Evolutionary conservation across 2,797 vertebrate genomes (phyloP).

Genomic region (Linurgus olivaceus): DNA sequence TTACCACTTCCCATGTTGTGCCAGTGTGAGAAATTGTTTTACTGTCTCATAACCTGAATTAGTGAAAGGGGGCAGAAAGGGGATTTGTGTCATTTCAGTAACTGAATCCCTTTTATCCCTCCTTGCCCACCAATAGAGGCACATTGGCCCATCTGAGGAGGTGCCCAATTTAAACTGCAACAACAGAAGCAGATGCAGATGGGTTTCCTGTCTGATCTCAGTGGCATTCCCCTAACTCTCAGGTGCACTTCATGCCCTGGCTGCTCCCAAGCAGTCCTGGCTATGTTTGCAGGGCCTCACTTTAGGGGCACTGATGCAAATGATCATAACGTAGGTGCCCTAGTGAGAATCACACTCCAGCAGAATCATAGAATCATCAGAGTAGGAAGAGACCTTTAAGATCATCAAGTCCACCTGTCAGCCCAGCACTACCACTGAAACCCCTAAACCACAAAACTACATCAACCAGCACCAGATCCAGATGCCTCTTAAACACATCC

Average conservation of each 20-base stretch:
- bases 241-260: neutral
- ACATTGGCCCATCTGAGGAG: fast-evolving
- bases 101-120: neutral
- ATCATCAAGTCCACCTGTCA: neutral
- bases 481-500: neutral
- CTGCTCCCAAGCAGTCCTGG: neutral
- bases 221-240: neutral
- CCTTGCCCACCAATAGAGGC: fast-evolving
- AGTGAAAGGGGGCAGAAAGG: neutral
- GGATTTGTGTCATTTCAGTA: neutral
- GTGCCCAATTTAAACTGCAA: neutral
- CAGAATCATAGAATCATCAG: neutral
- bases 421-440: neutral
- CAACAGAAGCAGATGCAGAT: neutral
- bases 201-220: neutral
- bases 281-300: neutral
- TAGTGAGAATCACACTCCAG: neutral
- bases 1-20: neutral
- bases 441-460: neutral
- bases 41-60: neutral
- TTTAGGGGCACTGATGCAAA: neutral
- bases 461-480: neutral
- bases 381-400: neutral
- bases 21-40: neutral
- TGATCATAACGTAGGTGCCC: neutral